Evolutionary conservation across 2,113 vertebrate species (phyloP).

Genomic region (Climacteris rufus): DNA sequence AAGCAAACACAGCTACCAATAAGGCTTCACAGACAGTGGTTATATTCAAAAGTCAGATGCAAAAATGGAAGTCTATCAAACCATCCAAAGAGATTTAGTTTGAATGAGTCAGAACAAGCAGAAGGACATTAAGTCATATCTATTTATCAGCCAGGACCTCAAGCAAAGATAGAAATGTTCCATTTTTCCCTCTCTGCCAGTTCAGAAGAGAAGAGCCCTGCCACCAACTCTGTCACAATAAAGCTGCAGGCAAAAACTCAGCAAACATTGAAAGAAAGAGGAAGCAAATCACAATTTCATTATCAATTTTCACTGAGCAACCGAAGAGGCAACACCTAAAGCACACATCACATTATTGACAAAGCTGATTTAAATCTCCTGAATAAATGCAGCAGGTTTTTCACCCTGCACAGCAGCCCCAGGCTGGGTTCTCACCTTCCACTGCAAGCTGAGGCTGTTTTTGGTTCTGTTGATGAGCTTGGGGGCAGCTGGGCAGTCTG

Average conservation of each 20-base stretch:
- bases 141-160: neutral
- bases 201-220: neutral
- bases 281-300: neutral
- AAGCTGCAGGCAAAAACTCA: neutral
- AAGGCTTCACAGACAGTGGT: neutral
- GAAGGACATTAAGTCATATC: neutral
- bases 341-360: neutral
- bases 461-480: conserved; percentile 73
- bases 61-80: neutral
- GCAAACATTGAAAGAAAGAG: neutral
- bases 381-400: neutral
- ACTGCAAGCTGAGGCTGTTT: conserved; percentile 77
- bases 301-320: neutral
- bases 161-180: neutral
- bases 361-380: neutral
- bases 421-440: conserved; percentile 70
- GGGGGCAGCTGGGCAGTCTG: conserved; percentile 74
- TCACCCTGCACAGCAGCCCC: neutral
- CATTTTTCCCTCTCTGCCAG: neutral
- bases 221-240: neutral
- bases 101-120: neutral
- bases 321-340: neutral
- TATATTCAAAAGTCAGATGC: neutral
- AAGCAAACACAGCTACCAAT: neutral
- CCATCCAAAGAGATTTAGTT: neutral